Evolutionary conservation across 2,113 vertebrate species (phyloP).

Genomic region (Cheirogaleus medius): DNA sequence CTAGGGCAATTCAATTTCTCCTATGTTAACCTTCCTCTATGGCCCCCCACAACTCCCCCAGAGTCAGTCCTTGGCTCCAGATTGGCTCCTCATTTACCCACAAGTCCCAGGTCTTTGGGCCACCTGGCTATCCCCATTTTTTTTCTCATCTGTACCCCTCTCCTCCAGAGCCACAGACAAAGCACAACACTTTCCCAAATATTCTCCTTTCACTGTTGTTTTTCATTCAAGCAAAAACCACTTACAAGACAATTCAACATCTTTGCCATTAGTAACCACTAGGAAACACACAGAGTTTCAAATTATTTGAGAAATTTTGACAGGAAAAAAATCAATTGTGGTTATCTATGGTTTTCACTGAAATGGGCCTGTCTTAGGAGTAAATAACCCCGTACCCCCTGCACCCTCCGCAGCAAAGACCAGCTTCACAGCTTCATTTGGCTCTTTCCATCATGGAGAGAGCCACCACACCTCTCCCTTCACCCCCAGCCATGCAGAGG

Average conservation of each 20-base stretch:
- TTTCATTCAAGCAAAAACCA: neutral
- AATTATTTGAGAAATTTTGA: neutral
- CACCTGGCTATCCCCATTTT: neutral
- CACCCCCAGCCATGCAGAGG: neutral
- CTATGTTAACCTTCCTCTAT: neutral
- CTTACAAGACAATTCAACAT: neutral
- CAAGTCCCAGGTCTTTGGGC: neutral
- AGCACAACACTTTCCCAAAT: neutral
- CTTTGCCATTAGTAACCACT: neutral
- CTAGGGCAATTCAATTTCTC: neutral
- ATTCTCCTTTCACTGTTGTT: neutral
- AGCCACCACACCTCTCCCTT: neutral
- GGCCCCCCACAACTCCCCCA: neutral
- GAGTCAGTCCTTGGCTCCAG: neutral
- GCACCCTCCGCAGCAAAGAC: neutral
- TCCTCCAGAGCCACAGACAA: neutral
- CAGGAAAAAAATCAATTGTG: neutral
- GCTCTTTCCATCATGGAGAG: neutral
- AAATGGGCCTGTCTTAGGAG: neutral
- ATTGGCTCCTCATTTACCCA: neutral
- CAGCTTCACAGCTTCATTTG: neutral
- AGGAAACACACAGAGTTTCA: neutral
- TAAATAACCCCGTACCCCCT: neutral
- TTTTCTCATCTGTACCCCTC: neutral
- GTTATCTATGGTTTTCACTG: neutral